Percentiles rank a stretch among this genome's conserved stretches.
phyloP scores from a whole-genome alignment of 2,113 vertebrate species.

The Polypterus senegalus region DNA sequence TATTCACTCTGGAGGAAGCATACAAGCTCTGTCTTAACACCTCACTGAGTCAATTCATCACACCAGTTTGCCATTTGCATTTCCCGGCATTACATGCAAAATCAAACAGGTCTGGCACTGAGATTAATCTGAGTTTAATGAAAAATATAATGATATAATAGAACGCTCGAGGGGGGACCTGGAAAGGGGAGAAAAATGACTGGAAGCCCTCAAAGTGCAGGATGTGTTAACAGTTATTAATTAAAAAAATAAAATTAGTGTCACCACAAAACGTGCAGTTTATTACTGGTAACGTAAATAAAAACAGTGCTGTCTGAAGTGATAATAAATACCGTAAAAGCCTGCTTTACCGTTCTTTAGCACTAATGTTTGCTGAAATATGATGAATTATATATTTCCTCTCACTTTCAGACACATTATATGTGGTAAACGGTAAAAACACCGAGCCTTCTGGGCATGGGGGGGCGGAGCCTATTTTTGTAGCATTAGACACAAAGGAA shows the following conservation, averaged over 20 bases:
- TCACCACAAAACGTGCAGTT: too few relatives aligned
- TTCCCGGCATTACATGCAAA: conserved; percentile 5
- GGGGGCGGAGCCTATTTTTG: too few relatives aligned
- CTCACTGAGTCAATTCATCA: conserved; percentile 14
- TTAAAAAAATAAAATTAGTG: not conserved
- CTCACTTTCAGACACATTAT: too few relatives aligned
- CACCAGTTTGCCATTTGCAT: conserved; percentile 5
- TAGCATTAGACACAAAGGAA: too few relatives aligned
- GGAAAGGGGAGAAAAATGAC: not conserved
- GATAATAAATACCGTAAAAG: too few relatives aligned
- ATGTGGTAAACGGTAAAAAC: too few relatives aligned
- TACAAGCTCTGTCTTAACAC: conserved; percentile 14
- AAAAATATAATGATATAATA: conserved; percentile 6
- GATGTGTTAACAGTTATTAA: not conserved
- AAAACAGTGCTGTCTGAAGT: too few relatives aligned
- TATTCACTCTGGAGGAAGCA: conserved; percentile 5
- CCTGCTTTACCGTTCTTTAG: too few relatives aligned
- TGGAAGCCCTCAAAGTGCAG: not conserved
- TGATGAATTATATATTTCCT: too few relatives aligned
- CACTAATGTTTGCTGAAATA: too few relatives aligned
- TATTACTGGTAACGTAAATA: too few relatives aligned
- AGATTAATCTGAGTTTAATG: conserved; percentile 11
- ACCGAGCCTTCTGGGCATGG: too few relatives aligned
- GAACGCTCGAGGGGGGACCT: conserved; percentile 1
- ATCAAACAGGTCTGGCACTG: conserved; percentile 8